Evolutionary conservation across 2,797 vertebrate species (phyloP), one percentile per base, ranked within the genome.

Genomic region (Phoebastria nigripes): DNA sequence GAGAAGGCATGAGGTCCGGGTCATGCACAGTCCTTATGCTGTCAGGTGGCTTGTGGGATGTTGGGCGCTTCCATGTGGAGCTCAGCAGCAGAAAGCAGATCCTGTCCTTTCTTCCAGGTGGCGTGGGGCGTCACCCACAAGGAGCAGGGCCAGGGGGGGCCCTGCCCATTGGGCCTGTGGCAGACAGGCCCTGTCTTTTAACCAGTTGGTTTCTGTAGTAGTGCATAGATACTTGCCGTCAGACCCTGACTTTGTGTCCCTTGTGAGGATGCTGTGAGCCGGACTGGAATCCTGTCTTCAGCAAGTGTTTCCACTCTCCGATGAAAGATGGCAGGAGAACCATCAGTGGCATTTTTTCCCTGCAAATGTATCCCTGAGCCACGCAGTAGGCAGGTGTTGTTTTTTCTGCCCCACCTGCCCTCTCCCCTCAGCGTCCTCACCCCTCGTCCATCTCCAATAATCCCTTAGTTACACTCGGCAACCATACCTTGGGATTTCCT

Each of bases 401-500:
- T 9, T 39, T 37, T 62, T 42, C 44, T 72, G 54, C 25, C 35
- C 59, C 5, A 2, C 20, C 37, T 15, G 14, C 44, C 39, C 37
- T 83, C 19, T 11, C 24, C 49, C 52, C 24, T 19, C 8, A 4
- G 3, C 9, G 5, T 44, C 49, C n/a, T 77, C 17, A 6, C 26
- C 52, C 51, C 20, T 18, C 8, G 0, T 11, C 31, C 21, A 1
- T 49, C 33, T 29, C 28, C 21, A 58, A 7, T 20, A 42, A 35
- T 20, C 13, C 78, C 42, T 39, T 41, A 55, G n/a, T 28, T 52
- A 44, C n/a, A 41, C 24, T 49, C 5, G 4, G 6, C 6, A 41
- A 51, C 26, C 2, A 2, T 98, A 99, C 99, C 99, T 99, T 99
- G 70, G 99, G 99, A 96, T 99, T 99, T 62, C 99, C 99, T 5